Percentiles rank a stretch among this genome's conserved stretches.
phyloP scores from a whole-genome alignment of 2,888 invertebrate species.

The Watsonalla cultraria region DNA sequence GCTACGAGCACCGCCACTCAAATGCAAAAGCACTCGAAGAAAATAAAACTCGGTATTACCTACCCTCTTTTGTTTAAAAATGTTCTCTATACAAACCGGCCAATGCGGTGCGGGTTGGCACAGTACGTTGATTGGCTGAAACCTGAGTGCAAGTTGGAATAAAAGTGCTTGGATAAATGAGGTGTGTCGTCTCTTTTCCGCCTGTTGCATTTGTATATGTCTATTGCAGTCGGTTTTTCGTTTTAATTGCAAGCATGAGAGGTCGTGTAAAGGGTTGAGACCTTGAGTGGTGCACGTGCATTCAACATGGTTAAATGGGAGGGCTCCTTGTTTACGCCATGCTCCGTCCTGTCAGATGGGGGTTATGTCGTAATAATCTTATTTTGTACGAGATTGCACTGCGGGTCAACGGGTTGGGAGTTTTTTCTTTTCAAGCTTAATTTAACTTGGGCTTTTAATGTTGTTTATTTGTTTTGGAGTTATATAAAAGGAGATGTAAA shows the following conservation, averaged over 20 bases:
- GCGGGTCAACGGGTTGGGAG: conserved; percentile 26
- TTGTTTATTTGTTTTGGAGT: too few species aligned
- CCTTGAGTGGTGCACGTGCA: conserved; percentile 76
- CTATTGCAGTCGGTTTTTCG: conserved; percentile 65
- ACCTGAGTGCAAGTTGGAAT: conserved; percentile 70
- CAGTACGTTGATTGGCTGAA: conserved; percentile 77
- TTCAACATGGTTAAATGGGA: conserved; percentile 66
- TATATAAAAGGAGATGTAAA: too few species aligned
- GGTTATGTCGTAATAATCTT: conserved; percentile 26
- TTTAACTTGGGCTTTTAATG: too few species aligned
- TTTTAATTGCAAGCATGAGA: conserved; percentile 76
- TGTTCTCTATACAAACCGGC: conserved; percentile 74
- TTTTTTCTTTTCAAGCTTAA: conserved; percentile 4
- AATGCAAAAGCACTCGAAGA: conserved; percentile 71
- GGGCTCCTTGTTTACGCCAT: conserved; percentile 55
- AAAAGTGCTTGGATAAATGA: conserved; percentile 76
- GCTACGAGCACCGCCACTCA: conserved; percentile 56
- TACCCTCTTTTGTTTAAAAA: conserved; percentile 74
- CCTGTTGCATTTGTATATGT: conserved; percentile 35
- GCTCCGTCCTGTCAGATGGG: conserved; percentile 30
- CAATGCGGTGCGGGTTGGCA: conserved; percentile 69
- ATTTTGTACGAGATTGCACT: conserved; percentile 7
- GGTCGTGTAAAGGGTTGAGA: conserved; percentile 74
- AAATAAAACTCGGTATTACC: conserved; percentile 77
- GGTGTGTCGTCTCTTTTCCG: conserved; percentile 58